These are phyloP conservation scores for Mustela nigripes DNA, from an alignment of 2,113 vertebrate species.

Conservation along the genomic window DNA sequence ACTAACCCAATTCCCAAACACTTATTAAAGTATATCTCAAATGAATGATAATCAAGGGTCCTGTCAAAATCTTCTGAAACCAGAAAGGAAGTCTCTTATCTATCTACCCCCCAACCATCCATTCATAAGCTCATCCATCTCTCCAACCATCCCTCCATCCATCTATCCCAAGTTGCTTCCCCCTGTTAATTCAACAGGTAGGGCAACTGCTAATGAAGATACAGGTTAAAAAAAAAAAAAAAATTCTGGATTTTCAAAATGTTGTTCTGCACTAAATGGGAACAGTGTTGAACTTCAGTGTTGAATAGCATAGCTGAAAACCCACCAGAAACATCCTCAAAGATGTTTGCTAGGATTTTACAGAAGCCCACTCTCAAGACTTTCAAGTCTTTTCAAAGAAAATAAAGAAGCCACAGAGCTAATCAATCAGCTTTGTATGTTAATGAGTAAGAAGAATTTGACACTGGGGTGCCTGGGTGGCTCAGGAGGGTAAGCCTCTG, in stretches of 20 bases:
- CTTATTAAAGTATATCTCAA: slow-evolving; percentile 54
- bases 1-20: slow-evolving; percentile 75
- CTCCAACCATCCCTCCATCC: not conserved
- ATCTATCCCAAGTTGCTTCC: not conserved
- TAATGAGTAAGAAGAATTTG: not conserved
- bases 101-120: not conserved
- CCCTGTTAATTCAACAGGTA: not conserved
- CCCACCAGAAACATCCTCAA: not conserved
- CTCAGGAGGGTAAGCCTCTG: no score
- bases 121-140: not conserved
- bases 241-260: not conserved
- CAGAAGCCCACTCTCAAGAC: not conserved
- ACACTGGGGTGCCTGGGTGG: not conserved
- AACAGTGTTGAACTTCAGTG: not conserved
- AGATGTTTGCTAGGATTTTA: not conserved
- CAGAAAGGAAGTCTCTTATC: not conserved
- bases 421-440: not conserved
- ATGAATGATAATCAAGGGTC: not conserved
- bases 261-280: not conserved
- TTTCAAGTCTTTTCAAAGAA: not conserved
- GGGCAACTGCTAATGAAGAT: not conserved
- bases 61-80: slow-evolving; percentile 7
- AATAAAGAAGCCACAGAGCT: not conserved
- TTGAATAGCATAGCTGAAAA: not conserved
- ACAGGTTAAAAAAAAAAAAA: not conserved